phyloP scores from a whole-genome alignment of 2,113 vertebrate species.

The Orthonyx spaldingii region DNA sequence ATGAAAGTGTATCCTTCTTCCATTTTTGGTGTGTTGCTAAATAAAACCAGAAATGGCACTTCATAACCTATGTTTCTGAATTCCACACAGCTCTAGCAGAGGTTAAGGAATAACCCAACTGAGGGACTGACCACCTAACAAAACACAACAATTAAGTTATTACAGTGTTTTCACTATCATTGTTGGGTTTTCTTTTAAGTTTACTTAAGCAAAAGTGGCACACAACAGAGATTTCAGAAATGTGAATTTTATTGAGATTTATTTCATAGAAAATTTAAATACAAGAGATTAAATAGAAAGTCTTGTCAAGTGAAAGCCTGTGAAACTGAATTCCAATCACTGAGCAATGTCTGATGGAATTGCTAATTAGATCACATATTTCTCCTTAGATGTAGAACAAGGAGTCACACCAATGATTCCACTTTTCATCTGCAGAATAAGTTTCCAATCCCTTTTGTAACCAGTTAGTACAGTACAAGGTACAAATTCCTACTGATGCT shows the following conservation, averaged over 20 bases:
- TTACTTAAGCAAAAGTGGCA: background rate
- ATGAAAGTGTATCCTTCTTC: background rate
- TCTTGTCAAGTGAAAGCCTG: conserved; percentile 31
- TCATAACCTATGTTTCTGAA: background rate
- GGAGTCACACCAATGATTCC: conserved; percentile 4
- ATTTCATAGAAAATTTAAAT: conserved; percentile 36
- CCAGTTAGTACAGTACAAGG: background rate
- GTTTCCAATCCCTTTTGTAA: conserved; percentile 26
- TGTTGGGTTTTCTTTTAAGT: background rate
- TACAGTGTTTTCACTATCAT: background rate
- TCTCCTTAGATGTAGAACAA: conserved; percentile 46
- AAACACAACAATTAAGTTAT: background rate
- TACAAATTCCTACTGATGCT: conserved; percentile 14
- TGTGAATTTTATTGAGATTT: conserved; percentile 18
- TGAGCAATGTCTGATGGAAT: conserved; percentile 53
- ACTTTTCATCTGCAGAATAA: conserved; percentile 9
- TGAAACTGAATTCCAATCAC: conserved; percentile 51
- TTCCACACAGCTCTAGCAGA: background rate
- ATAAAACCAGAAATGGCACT: background rate
- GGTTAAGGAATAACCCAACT: background rate
- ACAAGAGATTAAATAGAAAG: conserved; percentile 43
- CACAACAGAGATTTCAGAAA: background rate
- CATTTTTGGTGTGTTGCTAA: background rate
- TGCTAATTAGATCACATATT: conserved; percentile 59
- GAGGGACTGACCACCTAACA: background rate